Percentiles rank a stretch among this genome's conserved stretches.
These are phyloP conservation scores for Ischnura elegans DNA, from an alignment of 2,888 invertebrate genomes.

Conservation along the genomic window DNA sequence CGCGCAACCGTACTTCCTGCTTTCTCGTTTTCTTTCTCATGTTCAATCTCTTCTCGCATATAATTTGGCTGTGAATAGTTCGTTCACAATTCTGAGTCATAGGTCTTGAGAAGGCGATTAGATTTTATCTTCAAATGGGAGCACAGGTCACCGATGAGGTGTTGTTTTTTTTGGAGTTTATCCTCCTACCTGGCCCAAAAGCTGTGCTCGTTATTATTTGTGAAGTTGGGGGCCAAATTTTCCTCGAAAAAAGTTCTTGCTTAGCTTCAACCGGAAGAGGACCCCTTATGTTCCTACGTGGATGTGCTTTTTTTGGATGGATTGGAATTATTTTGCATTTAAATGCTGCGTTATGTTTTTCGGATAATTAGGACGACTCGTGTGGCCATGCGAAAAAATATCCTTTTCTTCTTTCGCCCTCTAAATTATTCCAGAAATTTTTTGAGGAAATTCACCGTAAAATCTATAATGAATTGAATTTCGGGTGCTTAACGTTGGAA, in stretches of 20 bases:
- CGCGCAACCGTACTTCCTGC: background rate
- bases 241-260: constrained; percentile 34
- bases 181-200: background rate
- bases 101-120: background rate
- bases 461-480: constrained; percentile 47
- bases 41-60: background rate
- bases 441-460: constrained; percentile 33
- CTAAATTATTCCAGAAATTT: constrained; percentile 4
- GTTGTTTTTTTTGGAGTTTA: background rate
- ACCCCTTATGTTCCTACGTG: background rate
- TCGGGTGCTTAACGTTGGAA: background rate
- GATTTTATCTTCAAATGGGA: background rate
- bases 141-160: background rate
- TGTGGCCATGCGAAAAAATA: constrained; percentile 22
- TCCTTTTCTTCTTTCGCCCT: constrained; percentile 28
- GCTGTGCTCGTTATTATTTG: background rate
- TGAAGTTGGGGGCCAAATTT: background rate
- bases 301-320: background rate
- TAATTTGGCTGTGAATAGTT: background rate
- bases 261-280: constrained; percentile 42
- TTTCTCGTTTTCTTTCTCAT: background rate
- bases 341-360: constrained; percentile 48
- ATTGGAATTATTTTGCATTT: constrained; percentile 59
- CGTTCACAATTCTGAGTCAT: background rate
- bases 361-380: constrained; percentile 53